phyloP scores from a whole-genome alignment of 2,888 invertebrate species.

The Lochmaea capreae region DNA sequence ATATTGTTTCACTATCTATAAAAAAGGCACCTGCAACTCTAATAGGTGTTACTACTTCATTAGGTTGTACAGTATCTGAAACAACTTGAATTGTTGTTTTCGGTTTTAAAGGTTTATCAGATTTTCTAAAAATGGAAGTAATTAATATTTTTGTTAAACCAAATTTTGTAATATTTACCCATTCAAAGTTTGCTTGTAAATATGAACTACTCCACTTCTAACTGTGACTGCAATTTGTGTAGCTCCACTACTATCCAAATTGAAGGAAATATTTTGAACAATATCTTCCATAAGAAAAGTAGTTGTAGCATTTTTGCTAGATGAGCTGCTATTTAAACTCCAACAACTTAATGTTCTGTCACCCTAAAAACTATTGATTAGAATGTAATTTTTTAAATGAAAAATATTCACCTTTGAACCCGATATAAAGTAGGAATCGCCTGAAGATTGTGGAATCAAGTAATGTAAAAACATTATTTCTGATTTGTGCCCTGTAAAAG shows the following conservation, averaged over 20 bases:
- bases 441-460: slow-evolving; percentile 54
- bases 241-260: slow-evolving; percentile 67
- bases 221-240: slow-evolving; percentile 71
- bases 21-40: slow-evolving; percentile 68
- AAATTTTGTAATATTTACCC: slow-evolving; percentile 68
- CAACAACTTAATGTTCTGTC: slow-evolving; percentile 68
- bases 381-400: not conserved
- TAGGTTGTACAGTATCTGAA: slow-evolving; percentile 66
- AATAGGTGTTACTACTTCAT: slow-evolving; percentile 68
- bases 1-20: slow-evolving; percentile 63
- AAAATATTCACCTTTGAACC: slow-evolving; percentile 61
- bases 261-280: slow-evolving; percentile 68
- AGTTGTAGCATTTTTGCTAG: slow-evolving; percentile 68
- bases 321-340: slow-evolving; percentile 65
- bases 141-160: not conserved
- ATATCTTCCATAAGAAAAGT: slow-evolving; percentile 79
- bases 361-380: slow-evolving; percentile 51
- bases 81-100: slow-evolving; percentile 72
- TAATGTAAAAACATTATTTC: slow-evolving; percentile 68
- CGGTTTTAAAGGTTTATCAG: slow-evolving; percentile 74
- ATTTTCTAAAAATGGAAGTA: slow-evolving; percentile 58
- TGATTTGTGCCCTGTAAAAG: slow-evolving; percentile 74
- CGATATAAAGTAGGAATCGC: slow-evolving; percentile 65
- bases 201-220: slow-evolving; percentile 81
- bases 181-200: slow-evolving; percentile 82